Evolutionary conservation across 2,113 vertebrate genomes (phyloP).

Genomic region (Typhlomys cinereus): DNA sequence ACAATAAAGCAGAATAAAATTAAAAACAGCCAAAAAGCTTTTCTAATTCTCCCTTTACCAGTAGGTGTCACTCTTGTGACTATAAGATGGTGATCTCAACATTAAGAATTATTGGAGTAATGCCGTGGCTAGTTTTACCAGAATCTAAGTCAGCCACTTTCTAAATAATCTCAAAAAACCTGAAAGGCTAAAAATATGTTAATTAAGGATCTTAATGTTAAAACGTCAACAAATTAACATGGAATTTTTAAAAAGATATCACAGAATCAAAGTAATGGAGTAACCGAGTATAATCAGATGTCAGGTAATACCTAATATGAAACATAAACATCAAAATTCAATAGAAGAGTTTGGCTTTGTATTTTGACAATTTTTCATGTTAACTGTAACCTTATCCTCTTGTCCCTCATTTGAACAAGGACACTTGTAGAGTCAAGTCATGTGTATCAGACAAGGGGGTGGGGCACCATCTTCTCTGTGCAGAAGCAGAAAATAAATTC

Average conservation of each 20-base stretch:
- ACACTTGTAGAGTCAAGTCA: conserved; percentile 2
- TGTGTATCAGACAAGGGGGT: neutral
- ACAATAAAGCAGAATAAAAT: conserved; percentile 61
- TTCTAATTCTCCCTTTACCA: conserved; percentile 72
- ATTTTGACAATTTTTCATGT: conserved; percentile 9
- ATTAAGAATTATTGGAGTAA: conserved; percentile 22
- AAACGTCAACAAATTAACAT: neutral
- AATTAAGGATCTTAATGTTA: no score
- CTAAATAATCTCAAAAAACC: conserved; percentile 17
- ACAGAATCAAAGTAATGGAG: neutral
- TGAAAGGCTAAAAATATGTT: neutral
- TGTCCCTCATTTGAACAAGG: neutral
- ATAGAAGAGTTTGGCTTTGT: neutral
- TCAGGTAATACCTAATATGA: conserved; percentile 1
- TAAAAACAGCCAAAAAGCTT: conserved; percentile 52
- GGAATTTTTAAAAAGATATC: neutral
- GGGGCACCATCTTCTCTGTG: neutral
- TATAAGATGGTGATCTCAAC: conserved; percentile 66
- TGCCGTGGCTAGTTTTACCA: conserved; percentile 33
- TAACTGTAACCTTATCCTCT: neutral
- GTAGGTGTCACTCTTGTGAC: conserved; percentile 87
- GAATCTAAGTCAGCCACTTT: neutral
- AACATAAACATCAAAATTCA: neutral
- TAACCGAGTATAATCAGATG: neutral
- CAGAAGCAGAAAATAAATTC: neutral